A percentile compares a stretch with the other conserved stretches of the same genome.
Conservation (phyloP, 92 coral and sea anemone genomes). For the Porites lobata region DNA sequence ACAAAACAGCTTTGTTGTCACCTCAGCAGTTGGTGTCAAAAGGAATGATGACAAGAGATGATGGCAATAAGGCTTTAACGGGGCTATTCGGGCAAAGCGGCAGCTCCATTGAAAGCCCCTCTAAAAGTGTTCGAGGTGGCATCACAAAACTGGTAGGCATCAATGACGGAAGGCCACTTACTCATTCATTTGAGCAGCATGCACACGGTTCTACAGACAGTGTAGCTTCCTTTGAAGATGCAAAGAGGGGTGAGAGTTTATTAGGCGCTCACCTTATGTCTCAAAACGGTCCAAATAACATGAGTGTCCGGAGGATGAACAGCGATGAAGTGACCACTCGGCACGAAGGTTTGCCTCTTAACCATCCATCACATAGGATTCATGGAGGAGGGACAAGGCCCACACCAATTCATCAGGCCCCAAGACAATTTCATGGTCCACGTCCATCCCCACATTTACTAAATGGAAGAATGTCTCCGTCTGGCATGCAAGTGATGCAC, state of each 20-base stretch:
- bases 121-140: slow-evolving; percentile 25
- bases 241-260: slow-evolving; percentile 22
- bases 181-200: slow-evolving; percentile 46
- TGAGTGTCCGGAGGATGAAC: slow-evolving; percentile 3
- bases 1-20: slow-evolving; percentile 55
- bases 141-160: slow-evolving; percentile 37
- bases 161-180: slow-evolving; percentile 42
- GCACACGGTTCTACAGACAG: slow-evolving; percentile 18
- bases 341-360: slow-evolving; percentile 21
- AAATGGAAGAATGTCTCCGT: slow-evolving; percentile 69
- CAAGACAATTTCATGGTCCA: slow-evolving; percentile 33
- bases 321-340: slow-evolving; percentile 13
- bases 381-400: slow-evolving; percentile 38
- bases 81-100: slow-evolving; percentile 22
- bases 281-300: not conserved
- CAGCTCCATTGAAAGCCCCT: slow-evolving; percentile 22
- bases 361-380: slow-evolving; percentile 20
- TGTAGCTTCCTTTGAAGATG: not conserved
- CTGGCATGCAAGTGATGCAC: slow-evolving; percentile 50
- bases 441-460: slow-evolving; percentile 42
- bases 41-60: slow-evolving; percentile 20
- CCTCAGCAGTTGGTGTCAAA: slow-evolving; percentile 43
- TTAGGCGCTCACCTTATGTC: not conserved
- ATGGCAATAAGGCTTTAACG: slow-evolving; percentile 4
- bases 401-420: slow-evolving; percentile 11